Evolutionary conservation across 2,888 invertebrate genomes (phyloP), one percentile per base, ranked within the genome.

Genomic region (Pseudococcus longispinus): DNA sequence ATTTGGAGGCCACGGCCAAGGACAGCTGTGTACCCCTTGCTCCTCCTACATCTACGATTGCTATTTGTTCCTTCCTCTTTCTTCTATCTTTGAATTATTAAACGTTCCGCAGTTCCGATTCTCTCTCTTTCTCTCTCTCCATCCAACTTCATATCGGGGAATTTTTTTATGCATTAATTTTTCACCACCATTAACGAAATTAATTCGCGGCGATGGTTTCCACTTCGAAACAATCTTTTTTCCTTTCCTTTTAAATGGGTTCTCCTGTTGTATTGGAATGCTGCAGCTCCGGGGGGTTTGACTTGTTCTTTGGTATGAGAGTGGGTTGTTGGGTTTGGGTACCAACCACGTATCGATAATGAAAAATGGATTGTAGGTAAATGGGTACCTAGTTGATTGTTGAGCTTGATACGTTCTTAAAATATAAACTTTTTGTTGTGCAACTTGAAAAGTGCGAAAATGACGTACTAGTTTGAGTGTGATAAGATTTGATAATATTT

Each of bases 1-100:
- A 83, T 87, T 87, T 87, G 87, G 83, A 82, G 87, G 87, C 87
- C 87, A 87, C 77, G 87, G 87, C 82, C 87, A 87, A 87, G 87
- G 87, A 87, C 87, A 86, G 80, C 37, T 32, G 86, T 85, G 26
- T 46, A 46, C 85, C 80, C 80, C 85, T 42, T 9, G n/a, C 32
- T n/a, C n/a, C n/a, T 83, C 15, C 83, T 32, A 13, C 29, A 23
- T 37, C 60, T 2, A 29, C 46, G 46, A 74, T 85, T 85, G 51
- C 85, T 86, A 85, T 85, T 84, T 86, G 77, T 86, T 86, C 77
- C 77, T 86, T 86, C 86, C 77, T 86, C 86, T 86, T 86, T 77
- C 86, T 86, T 86, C 86, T 77, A 86, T 77, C 51, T 77, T 86
- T 77, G 42, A 77, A 77, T 74, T 74, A 74, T 51, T 80, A 77